Evolutionary conservation across 2,797 vertebrate genomes (phyloP), one percentile per base, ranked within the genome.

Genomic region (Anolis apletophallus): DNA sequence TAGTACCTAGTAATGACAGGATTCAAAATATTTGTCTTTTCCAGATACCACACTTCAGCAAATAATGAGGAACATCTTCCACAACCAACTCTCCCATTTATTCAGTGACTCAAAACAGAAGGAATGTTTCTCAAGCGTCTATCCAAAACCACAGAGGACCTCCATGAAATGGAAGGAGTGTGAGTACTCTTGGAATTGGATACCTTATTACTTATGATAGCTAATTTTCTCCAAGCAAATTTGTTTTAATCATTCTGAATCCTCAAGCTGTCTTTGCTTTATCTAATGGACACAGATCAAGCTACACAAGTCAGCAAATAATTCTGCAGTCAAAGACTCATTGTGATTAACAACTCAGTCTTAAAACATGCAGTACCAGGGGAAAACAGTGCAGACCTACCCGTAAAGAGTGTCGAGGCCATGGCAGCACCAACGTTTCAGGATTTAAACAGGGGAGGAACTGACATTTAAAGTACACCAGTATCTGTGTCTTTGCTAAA

Each of bases 321-420:
- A 81, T 82, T 85, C 67, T 80, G 87, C 79, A 72, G 6, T 32
- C 67, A 64, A 19, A 17, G 4, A 4, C 40, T 32, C 50, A 11
- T 19, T 74, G 26, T 34, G 36, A 55, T 23, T 59, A n/a, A 50
- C 1, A 55, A 64, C 32, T 21, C 68, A 34, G 69, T 80, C 23
- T 13, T 78, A 12, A 29, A 59, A 80, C 46, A 21, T 81, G 80
- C 74, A 85, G 80, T 21, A 59, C 76, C 54, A 87, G 19, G 16
- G 14, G 23, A 8, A 80, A 29, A 75, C 11, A 57, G 26, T 16
- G 50, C 29, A 61, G 78, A 83, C 86, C 71, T 83, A 87, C 86
- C 85, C 82, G 73, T 11, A 57, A 83, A n/a, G n/a, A 3, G 16
- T 40, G 46, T 64, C 34, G 32, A 10, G 34, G 2, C 61, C 69